Conservation (phyloP, 2,888 invertebrate species). For the Strigamia transsilvanica region DNA sequence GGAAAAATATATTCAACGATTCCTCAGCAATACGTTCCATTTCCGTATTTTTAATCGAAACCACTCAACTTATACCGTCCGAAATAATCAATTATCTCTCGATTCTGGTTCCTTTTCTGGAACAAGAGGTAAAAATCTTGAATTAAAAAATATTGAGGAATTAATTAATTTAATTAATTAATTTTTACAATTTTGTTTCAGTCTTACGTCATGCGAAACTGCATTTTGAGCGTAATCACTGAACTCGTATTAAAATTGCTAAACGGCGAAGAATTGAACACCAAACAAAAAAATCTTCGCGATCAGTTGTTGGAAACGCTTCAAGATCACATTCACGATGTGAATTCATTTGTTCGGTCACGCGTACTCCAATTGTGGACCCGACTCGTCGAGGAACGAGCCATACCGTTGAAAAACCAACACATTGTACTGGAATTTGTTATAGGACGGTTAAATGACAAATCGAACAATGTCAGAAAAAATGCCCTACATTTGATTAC, state of each 20-base stretch:
- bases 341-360: constrained; percentile 83
- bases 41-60: constrained; percentile 72
- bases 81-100: constrained; percentile 71
- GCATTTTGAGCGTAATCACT: constrained; percentile 82
- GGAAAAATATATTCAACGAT: not conserved
- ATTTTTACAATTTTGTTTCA: constrained; percentile 60
- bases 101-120: constrained; percentile 71
- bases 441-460: constrained; percentile 80
- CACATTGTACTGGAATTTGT: constrained; percentile 73
- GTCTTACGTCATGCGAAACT: constrained; percentile 75
- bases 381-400: constrained; percentile 78
- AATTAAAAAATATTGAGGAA: not conserved
- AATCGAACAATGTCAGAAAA: constrained; percentile 84
- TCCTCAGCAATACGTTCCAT: constrained; percentile 60
- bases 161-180: not conserved
- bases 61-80: constrained; percentile 71
- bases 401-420: constrained; percentile 78
- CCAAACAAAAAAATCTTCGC: constrained; percentile 73
- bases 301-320: constrained; percentile 83
- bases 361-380: constrained; percentile 81
- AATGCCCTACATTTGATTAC: constrained; percentile 80
- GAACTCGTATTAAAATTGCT: constrained; percentile 77
- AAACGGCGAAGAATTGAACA: constrained; percentile 75
- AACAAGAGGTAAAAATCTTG: constrained; percentile 64
- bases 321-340: constrained; percentile 83